Evolutionary conservation across 1,140 invertebrate genomes (phyloP).

Genomic region (Rhyzopertha dominica): DNA sequence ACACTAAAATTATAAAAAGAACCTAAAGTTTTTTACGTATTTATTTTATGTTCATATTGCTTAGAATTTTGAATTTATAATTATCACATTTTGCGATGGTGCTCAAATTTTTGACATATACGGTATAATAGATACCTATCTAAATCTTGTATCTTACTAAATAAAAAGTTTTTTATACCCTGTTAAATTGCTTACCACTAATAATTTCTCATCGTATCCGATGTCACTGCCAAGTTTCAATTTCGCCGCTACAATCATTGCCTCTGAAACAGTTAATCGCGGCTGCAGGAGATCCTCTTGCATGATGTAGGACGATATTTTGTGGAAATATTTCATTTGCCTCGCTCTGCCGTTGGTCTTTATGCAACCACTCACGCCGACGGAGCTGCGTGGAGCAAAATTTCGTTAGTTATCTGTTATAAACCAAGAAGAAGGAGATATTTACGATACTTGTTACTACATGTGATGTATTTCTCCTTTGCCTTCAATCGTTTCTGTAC

Average conservation of each 20-base stretch:
- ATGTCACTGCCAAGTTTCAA: conserved; percentile 60
- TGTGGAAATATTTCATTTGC: conserved; percentile 67
- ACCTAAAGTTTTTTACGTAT: too few relatives aligned
- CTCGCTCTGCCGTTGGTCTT: conserved; percentile 71
- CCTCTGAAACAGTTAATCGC: conserved; percentile 74
- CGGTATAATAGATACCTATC: too few relatives aligned
- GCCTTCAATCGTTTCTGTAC: too few relatives aligned
- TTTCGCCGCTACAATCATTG: conserved; percentile 78
- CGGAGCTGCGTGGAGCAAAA: conserved; percentile 46
- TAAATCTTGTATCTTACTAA: not conserved
- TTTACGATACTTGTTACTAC: conserved; percentile 68
- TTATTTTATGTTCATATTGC: too few relatives aligned
- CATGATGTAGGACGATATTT: conserved; percentile 85
- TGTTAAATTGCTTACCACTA: conserved; percentile 23
- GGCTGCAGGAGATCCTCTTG: conserved; percentile 81
- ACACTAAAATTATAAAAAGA: too few relatives aligned
- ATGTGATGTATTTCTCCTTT: too few relatives aligned
- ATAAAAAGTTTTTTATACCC: conserved; percentile 4
- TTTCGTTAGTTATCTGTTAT: conserved; percentile 46
- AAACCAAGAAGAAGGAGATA: too few relatives aligned
- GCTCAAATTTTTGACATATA: too few relatives aligned
- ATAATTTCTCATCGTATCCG: conserved; percentile 19
- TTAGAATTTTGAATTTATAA: too few relatives aligned
- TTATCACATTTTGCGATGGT: too few relatives aligned
- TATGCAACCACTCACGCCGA: conserved; percentile 59